Evolutionary conservation across 2,113 vertebrate genomes (phyloP), one percentile per base, ranked within the genome.

Genomic region (Zosterops lateralis): DNA sequence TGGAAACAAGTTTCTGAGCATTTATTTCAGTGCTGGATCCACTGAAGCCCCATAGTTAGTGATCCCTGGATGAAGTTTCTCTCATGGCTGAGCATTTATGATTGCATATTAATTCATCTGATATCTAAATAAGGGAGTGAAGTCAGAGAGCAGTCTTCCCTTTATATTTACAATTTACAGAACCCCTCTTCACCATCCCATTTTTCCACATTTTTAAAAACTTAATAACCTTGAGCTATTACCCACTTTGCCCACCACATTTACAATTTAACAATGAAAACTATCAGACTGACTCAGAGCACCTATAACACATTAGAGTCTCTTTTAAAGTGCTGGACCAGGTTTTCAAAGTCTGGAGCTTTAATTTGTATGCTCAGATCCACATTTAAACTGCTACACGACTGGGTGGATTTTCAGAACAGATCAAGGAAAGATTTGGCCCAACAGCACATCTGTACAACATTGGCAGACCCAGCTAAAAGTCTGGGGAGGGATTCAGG

Each of bases 351-450:
- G 62, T 32, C 21, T 86, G 70, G 31, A 50, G 19, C 19, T 71
- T 84, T 42, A 45, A 60, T 84, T 77, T 72, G 9, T 57, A 22
- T 28, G 40, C 24, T 73, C 51, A 74, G 48, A 81, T 45, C n/a
- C 50, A 74, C 45, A 45, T 36, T 78, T 76, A 50, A 88, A 66
- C 24, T 58, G 34, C 68, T 74, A 67, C 34, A 67, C 12, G 64
- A 87, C 34, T 42, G 20, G 48, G 31, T 17, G 75, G 80, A 84
- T 89, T 93, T 94, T 95, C 80, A 92, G 66, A 90, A 86, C 0
- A 8, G 28, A 89, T 44, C 56, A 81, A 92, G 44, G 25, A 32
- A 71, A 74, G 25, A 54, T 57, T 67, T 84, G 61, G 76, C 57
- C 44, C 24, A 86, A 44, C 24, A 83, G 24, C 29, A 67, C 13